These are phyloP conservation scores for Xestia sexstrigata DNA, from an alignment of 2,888 invertebrate species.

Conservation along the genomic window DNA sequence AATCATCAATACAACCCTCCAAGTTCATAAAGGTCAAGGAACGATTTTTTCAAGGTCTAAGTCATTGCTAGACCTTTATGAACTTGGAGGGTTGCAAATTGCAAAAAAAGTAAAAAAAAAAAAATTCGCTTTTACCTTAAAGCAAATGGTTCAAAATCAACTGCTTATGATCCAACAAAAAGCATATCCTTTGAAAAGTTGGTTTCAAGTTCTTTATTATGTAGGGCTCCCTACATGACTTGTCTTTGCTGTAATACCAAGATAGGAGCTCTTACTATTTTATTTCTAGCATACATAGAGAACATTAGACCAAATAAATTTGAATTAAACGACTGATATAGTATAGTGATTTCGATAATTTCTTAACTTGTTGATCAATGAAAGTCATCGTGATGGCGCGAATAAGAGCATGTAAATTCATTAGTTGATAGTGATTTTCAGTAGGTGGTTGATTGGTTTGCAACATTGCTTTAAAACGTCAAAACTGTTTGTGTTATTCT, in stretches of 20 bases:
- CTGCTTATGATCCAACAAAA: too few relatives aligned
- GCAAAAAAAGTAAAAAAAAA: too few relatives aligned
- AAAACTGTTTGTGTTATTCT: not conserved
- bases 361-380: not conserved
- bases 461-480: too few relatives aligned
- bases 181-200: not conserved
- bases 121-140: too few relatives aligned
- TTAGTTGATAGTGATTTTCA: slow-evolving; percentile 1
- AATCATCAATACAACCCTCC: too few relatives aligned
- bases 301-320: slow-evolving; percentile 3
- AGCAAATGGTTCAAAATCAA: not conserved
- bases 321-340: not conserved
- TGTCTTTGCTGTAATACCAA: not conserved
- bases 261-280: not conserved
- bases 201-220: not conserved
- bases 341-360: not conserved
- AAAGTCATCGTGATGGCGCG: not conserved
- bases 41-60: too few relatives aligned
- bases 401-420: not conserved
- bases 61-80: too few relatives aligned
- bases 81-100: too few relatives aligned
- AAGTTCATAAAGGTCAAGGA: too few relatives aligned
- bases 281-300: not conserved
- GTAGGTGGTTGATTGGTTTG: not conserved
- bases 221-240: too few relatives aligned